Evolutionary conservation across 2,113 vertebrate species (phyloP).

Genomic region (Spheniscus mendiculus): DNA sequence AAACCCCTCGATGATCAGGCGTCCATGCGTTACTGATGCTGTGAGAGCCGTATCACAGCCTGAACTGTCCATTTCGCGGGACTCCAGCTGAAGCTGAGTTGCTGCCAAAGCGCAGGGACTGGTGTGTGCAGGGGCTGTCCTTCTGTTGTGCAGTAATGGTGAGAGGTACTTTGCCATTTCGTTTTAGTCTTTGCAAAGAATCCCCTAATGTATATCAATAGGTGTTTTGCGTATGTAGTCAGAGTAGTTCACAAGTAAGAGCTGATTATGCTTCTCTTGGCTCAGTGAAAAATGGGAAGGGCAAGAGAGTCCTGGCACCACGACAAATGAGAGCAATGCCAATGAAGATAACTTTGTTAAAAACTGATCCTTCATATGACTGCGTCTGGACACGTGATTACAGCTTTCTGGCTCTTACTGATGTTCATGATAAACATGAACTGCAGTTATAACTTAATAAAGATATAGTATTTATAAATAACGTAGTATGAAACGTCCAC

Average conservation of each 20-base stretch:
- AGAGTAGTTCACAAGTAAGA: neutral
- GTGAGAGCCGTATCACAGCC: neutral
- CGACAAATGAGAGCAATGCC: neutral
- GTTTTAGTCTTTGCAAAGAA: neutral
- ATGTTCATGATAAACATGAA: neutral
- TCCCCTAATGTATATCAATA: neutral
- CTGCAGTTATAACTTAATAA: neutral
- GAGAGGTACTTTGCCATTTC: neutral
- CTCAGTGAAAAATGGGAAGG: neutral
- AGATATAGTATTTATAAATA: neutral
- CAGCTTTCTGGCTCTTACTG: neutral
- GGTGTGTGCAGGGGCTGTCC: rapidly evolving
- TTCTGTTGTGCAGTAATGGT: neutral
- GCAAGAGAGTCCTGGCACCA: neutral
- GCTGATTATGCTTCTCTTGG: neutral
- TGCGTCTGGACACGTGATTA: neutral
- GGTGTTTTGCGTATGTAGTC: neutral
- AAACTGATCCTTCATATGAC: neutral
- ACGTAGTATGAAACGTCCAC: neutral
- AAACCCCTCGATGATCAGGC: neutral
- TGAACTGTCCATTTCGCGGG: neutral
- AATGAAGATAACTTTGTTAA: neutral
- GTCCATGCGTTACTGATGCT: neutral
- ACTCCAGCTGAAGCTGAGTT: neutral
- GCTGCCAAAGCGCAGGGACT: neutral